Conservation (phyloP, 2,113 vertebrate genomes). For the Gambusia holbrooki region DNA sequence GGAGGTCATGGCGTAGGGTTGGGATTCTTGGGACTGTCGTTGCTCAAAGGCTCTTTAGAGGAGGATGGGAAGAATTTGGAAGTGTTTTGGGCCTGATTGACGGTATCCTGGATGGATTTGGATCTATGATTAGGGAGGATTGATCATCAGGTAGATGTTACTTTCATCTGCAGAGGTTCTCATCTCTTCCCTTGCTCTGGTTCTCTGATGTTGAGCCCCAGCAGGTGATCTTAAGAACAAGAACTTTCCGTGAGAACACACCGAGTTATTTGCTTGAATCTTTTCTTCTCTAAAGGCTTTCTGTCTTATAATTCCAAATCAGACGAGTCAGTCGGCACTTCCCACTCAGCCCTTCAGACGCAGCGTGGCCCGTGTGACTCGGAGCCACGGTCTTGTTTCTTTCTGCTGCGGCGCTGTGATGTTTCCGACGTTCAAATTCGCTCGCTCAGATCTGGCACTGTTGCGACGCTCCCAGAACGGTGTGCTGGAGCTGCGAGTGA, state of each 20-base stretch:
- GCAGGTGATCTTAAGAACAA: slow-evolving; percentile 30
- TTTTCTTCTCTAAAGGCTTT: slow-evolving; percentile 25
- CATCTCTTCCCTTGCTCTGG: neutral
- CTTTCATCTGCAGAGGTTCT: slow-evolving; percentile 7
- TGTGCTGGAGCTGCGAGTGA: slow-evolving; percentile 3
- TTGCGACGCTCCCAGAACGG: slow-evolving; percentile 1
- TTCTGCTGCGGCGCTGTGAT: slow-evolving; percentile 45
- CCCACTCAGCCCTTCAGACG: slow-evolving; percentile 33
- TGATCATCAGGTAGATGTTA: slow-evolving; percentile 14
- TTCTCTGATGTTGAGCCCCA: slow-evolving; percentile 16
- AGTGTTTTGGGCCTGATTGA: neutral
- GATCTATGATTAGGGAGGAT: neutral
- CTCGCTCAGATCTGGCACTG: slow-evolving; percentile 30
- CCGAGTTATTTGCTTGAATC: slow-evolving; percentile 10
- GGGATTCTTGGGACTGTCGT: slow-evolving; percentile 25
- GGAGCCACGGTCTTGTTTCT: slow-evolving; percentile 35
- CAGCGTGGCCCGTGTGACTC: slow-evolving; percentile 30
- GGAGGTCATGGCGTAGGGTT: slow-evolving; percentile 53
- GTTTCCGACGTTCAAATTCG: slow-evolving; percentile 31
- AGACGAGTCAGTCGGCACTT: slow-evolving; percentile 30
- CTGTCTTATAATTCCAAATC: slow-evolving; percentile 42
- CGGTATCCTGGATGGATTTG: neutral
- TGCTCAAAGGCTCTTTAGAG: slow-evolving; percentile 29
- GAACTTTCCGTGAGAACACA: slow-evolving; percentile 29
- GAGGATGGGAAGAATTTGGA: neutral